Conservation (phyloP, 2,797 vertebrate genomes). For the Percopsis omiscomaycus region DNA sequence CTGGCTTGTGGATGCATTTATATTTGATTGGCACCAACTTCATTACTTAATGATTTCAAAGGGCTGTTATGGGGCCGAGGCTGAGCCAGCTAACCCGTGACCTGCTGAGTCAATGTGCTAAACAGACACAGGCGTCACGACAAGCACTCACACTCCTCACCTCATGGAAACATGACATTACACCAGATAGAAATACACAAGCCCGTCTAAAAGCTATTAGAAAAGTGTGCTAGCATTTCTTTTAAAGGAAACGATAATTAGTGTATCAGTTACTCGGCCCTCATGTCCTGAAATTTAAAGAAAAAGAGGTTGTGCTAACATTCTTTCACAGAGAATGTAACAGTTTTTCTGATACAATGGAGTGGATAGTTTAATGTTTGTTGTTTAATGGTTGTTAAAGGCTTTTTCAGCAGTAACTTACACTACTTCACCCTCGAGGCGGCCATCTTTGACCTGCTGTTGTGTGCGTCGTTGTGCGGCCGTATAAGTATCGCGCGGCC, state of each 20-base stretch:
- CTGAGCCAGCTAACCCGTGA: conserved; percentile 67
- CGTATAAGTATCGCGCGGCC: conserved; percentile 21
- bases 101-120: conserved; percentile 72
- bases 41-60: conserved; percentile 79
- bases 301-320: too few relatives aligned
- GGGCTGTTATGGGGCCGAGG: conserved; percentile 68
- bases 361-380: too few relatives aligned
- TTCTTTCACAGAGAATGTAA: too few relatives aligned
- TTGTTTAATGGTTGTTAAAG: too few relatives aligned
- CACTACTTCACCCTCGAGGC: too few relatives aligned
- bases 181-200: conserved; percentile 2
- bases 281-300: too few relatives aligned
- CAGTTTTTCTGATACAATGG: too few relatives aligned
- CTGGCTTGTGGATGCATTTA: conserved; percentile 72
- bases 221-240: not conserved
- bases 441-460: too few relatives aligned
- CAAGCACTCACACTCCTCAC: conserved; percentile 42
- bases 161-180: conserved; percentile 22
- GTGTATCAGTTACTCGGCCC: too few relatives aligned
- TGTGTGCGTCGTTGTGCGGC: not conserved
- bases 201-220: not conserved
- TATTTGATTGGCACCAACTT: conserved; percentile 76
- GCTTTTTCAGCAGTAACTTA: too few relatives aligned
- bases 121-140: conserved; percentile 54
- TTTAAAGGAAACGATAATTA: not conserved